A percentile compares a stretch with the other conserved stretches of the same genome.
Conservation (phyloP, 2,888 invertebrate genomes). For the Melanostoma scalare region DNA sequence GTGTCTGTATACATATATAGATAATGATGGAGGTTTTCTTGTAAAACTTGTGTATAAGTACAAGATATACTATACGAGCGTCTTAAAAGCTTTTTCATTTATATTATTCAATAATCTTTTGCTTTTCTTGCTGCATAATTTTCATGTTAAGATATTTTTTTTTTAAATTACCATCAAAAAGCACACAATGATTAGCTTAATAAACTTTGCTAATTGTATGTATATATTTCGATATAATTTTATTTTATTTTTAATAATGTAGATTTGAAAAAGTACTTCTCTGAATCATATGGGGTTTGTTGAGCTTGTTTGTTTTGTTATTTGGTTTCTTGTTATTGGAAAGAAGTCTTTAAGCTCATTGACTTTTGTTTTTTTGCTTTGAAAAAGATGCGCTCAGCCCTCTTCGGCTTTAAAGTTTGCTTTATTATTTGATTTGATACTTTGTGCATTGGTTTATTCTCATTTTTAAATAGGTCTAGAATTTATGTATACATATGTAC, state of each 20-base stretch:
- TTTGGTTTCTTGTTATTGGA: slow-evolving; percentile 9
- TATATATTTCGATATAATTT: slow-evolving; percentile 49
- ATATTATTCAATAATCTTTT: slow-evolving; percentile 18
- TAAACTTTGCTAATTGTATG: slow-evolving; percentile 63
- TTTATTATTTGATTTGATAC: slow-evolving; percentile 31
- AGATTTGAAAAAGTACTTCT: slow-evolving; percentile 29
- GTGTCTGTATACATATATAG: slow-evolving; percentile 36
- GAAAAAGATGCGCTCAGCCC: slow-evolving; percentile 39
- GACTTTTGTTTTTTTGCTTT: slow-evolving; percentile 38
- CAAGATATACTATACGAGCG: slow-evolving; percentile 48
- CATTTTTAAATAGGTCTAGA: background rate
- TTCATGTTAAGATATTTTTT: slow-evolving; percentile 12
- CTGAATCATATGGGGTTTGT: slow-evolving; percentile 52
- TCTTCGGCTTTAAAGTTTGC: slow-evolving; percentile 4
- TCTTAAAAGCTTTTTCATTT: slow-evolving; percentile 45
- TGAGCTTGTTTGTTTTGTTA: slow-evolving; percentile 46
- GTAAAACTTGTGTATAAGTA: slow-evolving; percentile 50
- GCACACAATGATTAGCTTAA: slow-evolving; percentile 70
- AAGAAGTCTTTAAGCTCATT: slow-evolving; percentile 68
- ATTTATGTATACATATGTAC: background rate
- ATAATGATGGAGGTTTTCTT: slow-evolving; percentile 37
- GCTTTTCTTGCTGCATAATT: slow-evolving; percentile 23
- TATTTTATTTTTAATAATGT: slow-evolving; percentile 40
- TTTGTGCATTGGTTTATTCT: slow-evolving; percentile 37
- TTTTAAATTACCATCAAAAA: slow-evolving; percentile 70